Conservation (phyloP, 2,113 vertebrate species). For the Grammomys surdaster region DNA sequence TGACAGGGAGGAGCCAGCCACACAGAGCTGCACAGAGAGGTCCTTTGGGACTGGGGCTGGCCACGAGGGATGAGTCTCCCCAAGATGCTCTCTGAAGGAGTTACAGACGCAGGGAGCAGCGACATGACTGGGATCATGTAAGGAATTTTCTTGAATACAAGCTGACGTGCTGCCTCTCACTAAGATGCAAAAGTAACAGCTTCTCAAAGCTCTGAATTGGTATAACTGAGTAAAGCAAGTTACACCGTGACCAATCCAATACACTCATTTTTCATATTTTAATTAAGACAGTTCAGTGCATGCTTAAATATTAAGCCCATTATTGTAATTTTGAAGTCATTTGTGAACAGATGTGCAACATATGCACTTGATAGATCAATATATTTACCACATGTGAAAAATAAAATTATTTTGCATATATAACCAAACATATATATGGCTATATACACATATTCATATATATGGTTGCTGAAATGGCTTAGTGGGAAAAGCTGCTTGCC, state of each 20-base stretch:
- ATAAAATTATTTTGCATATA: conserved; percentile 77
- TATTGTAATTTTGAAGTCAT: not conserved
- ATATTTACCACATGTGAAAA: conserved; percentile 59
- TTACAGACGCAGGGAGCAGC: conserved; percentile 89
- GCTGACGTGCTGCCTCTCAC: not conserved
- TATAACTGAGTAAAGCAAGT: conserved; percentile 48
- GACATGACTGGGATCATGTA: conserved; percentile 90
- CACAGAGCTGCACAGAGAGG: too few species aligned
- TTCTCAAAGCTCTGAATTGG: conserved; percentile 64
- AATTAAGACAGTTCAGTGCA: conserved; percentile 16
- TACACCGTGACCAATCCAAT: not conserved
- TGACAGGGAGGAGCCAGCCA: conserved; percentile 82
- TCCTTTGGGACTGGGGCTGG: not conserved
- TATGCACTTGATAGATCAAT: not conserved
- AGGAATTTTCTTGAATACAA: conserved; percentile 3
- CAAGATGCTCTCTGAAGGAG: not conserved
- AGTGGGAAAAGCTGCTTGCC: not conserved
- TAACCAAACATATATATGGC: not conserved
- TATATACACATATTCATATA: not conserved
- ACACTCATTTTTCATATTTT: conserved; percentile 48
- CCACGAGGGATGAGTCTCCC: too few species aligned
- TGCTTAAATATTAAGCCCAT: not conserved
- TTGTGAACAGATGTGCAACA: conserved; percentile 48
- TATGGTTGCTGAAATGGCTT: not conserved
- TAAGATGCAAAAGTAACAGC: conserved; percentile 48